Percentiles rank a stretch among this genome's conserved stretches.
Evolutionary conservation across 2,113 vertebrate species (phyloP).

Genomic region (Epinephelus moara): DNA sequence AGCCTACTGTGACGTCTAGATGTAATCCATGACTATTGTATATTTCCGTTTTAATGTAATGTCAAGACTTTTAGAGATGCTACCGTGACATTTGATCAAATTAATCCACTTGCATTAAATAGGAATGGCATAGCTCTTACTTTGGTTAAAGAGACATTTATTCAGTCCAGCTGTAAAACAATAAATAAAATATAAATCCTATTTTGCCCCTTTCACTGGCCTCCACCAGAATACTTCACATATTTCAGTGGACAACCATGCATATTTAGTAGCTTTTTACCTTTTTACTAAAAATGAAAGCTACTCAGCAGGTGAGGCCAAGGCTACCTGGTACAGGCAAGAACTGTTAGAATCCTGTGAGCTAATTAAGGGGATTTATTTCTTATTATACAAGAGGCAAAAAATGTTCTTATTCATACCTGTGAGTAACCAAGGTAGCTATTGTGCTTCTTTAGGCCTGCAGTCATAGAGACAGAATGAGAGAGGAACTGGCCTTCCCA

Average conservation of each 20-base stretch:
- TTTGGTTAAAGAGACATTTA: not conserved
- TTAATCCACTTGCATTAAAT: not conserved
- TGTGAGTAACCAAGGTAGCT: not conserved
- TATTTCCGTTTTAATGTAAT: not conserved
- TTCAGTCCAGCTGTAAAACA: not conserved
- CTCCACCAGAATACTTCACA: not conserved
- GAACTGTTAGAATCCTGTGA: not conserved
- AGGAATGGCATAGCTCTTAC: not conserved
- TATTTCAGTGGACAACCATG: not conserved
- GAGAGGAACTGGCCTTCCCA: no score
- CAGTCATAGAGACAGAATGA: no score
- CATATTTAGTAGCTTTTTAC: not conserved
- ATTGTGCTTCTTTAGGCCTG: no score
- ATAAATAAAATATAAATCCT: not conserved
- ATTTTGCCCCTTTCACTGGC: not conserved
- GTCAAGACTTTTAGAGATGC: slow-evolving; percentile 3
- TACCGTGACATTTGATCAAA: not conserved
- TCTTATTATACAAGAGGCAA: not conserved
- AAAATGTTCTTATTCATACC: not conserved
- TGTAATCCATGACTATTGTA: not conserved
- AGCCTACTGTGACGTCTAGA: rapidly evolving
- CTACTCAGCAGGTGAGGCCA: not conserved
- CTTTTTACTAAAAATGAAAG: slow-evolving; percentile 6
- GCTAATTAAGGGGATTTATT: not conserved
- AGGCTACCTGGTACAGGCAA: not conserved